Conservation (phyloP, 2,888 invertebrate species). For the Acanthoscelides obtectus region DNA sequence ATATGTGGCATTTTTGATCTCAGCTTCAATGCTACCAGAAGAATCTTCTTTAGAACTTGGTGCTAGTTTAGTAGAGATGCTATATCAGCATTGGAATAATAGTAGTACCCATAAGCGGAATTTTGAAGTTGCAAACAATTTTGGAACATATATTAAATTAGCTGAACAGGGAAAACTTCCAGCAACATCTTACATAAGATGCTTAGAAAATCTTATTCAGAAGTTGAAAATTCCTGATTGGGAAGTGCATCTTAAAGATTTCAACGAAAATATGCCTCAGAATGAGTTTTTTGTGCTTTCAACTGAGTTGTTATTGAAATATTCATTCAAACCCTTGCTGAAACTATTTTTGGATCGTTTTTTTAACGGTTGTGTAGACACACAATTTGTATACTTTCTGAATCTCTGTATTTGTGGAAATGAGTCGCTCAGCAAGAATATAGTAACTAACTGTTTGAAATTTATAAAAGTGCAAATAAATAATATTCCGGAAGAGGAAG, state of each 20-base stretch:
- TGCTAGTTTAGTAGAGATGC: background rate
- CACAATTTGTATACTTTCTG: conserved; percentile 11
- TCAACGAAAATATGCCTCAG: conserved; percentile 20
- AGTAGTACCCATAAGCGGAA: background rate
- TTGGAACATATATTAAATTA: conserved; percentile 6
- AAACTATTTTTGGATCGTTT: background rate
- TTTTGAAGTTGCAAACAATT: background rate
- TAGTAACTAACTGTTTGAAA: conserved; percentile 15
- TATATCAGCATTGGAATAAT: background rate
- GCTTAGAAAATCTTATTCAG: conserved; percentile 50
- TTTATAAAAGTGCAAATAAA: conserved; percentile 17
- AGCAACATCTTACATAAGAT: conserved; percentile 54
- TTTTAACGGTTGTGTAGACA: background rate
- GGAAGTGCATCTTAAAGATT: conserved; percentile 48
- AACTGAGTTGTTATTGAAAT: background rate
- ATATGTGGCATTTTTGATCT: conserved; percentile 44
- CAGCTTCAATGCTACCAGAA: conserved; percentile 47
- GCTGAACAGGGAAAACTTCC: conserved; percentile 51
- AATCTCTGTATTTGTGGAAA: conserved; percentile 24
- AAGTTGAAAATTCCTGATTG: conserved; percentile 47
- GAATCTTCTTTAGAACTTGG: conserved; percentile 40
- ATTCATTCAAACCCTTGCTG: background rate
- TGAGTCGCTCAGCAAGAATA: conserved; percentile 8
- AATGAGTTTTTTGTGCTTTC: background rate
- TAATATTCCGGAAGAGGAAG: conserved; percentile 3